Evolutionary conservation across 2,113 vertebrate species (phyloP), one percentile per base, ranked within the genome.

Genomic region (Parotia lawesii): DNA sequence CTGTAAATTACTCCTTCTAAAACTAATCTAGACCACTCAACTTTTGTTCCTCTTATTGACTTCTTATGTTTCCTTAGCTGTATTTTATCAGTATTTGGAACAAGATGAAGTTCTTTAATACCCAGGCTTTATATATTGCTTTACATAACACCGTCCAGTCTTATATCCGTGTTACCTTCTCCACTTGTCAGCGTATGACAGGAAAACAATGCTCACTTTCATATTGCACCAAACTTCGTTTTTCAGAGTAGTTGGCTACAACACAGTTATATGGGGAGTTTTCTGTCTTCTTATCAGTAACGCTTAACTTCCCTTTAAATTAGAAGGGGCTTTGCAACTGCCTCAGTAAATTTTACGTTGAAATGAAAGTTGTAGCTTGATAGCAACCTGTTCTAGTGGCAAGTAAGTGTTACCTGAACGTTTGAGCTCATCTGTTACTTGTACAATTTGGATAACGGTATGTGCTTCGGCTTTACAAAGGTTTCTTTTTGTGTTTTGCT

Each of bases 401-500:
- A 51, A 65, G 66, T 87, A 69, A 92, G 75, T 85, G 60, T 88
- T 88, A 92, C 67, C 69, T 88, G 83, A 78, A 83, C 13, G 0
- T 85, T 75, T 92, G 74, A 93, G 91, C 40, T 92, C 84, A 20
- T 70, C 86, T 96, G 53, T 94, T 83, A 48, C 67, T 85, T 97
- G 75, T 94, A 90, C 53, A 0, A 35, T 90, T 91, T 85, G 90
- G 91, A 91, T 93, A 67, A 96, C 0, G 3, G 54, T 96, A 67
- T 93, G 56, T 95, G 73, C 85, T 93, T 72, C 87, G 79, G 95
- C 93, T 94, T 97, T 78, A 96, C 93, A 81, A 97, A 96, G 94
- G 83, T 96, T 94, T 96, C 69, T 96, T 94, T 95, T 84, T 94
- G 56, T 95, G 90, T 97, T 97, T 95, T 97, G 91, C 93, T 97